Base-by-base conservation (phyloP, 2,888 invertebrate genomes). In the Amorpha juglandis region DNA sequence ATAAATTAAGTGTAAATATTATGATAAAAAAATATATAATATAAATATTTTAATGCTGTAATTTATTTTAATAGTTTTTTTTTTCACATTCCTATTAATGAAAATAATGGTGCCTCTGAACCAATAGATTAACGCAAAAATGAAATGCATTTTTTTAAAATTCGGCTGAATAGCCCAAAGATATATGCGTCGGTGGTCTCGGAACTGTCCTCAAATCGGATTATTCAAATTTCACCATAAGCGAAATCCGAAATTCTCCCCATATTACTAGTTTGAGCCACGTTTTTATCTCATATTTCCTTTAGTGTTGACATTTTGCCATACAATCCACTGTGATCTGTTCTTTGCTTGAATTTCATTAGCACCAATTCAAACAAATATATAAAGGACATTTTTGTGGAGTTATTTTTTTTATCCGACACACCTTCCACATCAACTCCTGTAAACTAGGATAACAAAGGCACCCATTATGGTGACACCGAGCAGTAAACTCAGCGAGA, bases 161-260 rank as follows among this genome's bases (percentile, higher is more conserved):
- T 42, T 6, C 9, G n/a, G 11, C 19, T n/a, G 35, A 55, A 9
- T 11, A 38, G 6, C 12, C 58, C 42, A 16, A 42, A 58, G 11
- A 58, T 38, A 38, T 58, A 12, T 58, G 38, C 38, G 38, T 16
- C 16, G n/a, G 3, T 9, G 19, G 58, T 58, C 19, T 33, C 55
- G 11, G 12, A 38, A 7, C 42, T 19, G 19, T 12, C 38, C 19
- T 19, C 19, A 16, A 42, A 58, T 42, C 16, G 42, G 58, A 58
- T 58, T 58, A 58, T 58, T 58, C 42, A 58, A 58, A 58, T 58
- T 58, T 42, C 6, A 38, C 58, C 7, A 58, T 42, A 42, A 58
- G 11, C 38, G 38, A n/a, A 16, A 38, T 33, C 19, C 16, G 3
- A 53, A 53, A 33, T 58, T 16, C 19, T 12, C 58, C 38, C 12